Conservation (phyloP, 2,888 invertebrate species). For the Cordylochernes scorpioides region DNA sequence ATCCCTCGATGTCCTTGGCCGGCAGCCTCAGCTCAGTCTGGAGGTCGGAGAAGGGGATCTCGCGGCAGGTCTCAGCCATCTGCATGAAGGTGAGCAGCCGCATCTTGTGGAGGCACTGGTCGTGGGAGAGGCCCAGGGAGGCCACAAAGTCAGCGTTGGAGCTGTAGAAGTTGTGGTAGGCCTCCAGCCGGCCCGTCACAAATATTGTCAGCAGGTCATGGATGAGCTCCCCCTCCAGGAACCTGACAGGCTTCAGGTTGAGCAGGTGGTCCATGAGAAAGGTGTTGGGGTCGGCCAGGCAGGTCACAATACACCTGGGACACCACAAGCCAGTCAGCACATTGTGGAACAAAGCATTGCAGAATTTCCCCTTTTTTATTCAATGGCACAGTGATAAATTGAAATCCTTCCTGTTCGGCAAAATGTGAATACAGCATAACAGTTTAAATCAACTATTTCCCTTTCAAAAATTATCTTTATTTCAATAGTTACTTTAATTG, state of each 20-base stretch:
- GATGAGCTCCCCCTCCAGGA: constrained; percentile 76
- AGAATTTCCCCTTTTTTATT: too few species aligned
- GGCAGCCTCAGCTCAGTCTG: constrained; percentile 59
- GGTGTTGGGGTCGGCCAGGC: constrained; percentile 76
- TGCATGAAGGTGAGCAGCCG: constrained; percentile 87
- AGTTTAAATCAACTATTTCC: too few species aligned
- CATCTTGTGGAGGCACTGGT: constrained; percentile 89
- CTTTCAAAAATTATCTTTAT: too few species aligned
- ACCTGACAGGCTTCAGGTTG: constrained; percentile 72
- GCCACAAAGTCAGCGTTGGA: constrained; percentile 71
- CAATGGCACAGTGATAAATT: too few species aligned
- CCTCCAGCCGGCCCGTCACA: constrained; percentile 72
- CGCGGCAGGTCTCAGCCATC: constrained; percentile 70
- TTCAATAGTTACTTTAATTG: too few species aligned
- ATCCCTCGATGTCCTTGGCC: constrained; percentile 70
- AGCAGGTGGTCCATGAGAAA: constrained; percentile 82
- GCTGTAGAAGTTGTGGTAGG: constrained; percentile 71
- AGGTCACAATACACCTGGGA: constrained; percentile 62
- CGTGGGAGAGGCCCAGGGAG: constrained; percentile 47
- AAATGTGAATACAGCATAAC: too few species aligned
- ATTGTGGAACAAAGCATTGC: too few species aligned
- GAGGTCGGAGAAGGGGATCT: constrained; percentile 69
- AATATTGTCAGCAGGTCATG: constrained; percentile 81
- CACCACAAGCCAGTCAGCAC: too few species aligned
- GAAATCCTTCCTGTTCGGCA: too few species aligned